phyloP scores from a whole-genome alignment of 2,888 invertebrate genomes.

The Electrophaes corylata region DNA sequence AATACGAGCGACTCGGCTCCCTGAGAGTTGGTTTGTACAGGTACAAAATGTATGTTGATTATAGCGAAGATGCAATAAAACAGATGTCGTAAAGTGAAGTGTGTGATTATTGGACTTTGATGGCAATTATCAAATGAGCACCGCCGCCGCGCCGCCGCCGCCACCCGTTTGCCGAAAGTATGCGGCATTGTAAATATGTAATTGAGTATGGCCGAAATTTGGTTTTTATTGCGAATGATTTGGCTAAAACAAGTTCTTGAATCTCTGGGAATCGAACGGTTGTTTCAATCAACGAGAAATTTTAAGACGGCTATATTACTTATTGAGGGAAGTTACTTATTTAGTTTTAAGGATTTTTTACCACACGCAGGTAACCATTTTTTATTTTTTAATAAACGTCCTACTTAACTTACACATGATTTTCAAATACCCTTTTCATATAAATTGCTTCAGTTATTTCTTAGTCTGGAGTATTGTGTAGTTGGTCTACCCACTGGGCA shows the following conservation, averaged over 20 bases:
- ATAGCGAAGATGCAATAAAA: conserved; percentile 52
- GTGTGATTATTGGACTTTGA: conserved; percentile 50
- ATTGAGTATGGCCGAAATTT: conserved; percentile 39
- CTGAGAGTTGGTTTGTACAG: conserved; percentile 30
- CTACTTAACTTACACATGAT: not conserved
- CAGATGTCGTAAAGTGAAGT: conserved; percentile 60
- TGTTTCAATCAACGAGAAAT: conserved; percentile 21
- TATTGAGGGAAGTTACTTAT: not conserved
- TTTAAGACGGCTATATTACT: conserved; percentile 3
- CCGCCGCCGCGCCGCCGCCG: conserved; percentile 37
- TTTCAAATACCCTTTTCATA: not conserved
- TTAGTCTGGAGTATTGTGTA: conserved; percentile 5
- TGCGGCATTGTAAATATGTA: conserved; percentile 39
- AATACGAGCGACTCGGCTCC: too few species aligned
- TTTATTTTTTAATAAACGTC: not conserved
- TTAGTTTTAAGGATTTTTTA: not conserved
- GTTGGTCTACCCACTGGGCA: conserved; percentile 19
- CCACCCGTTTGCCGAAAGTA: conserved; percentile 41
- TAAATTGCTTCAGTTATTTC: not conserved
- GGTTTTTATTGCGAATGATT: conserved; percentile 43
- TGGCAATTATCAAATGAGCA: conserved; percentile 59
- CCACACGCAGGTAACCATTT: not conserved
- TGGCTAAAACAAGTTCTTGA: conserved; percentile 32
- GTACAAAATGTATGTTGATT: conserved; percentile 47
- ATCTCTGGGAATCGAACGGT: conserved; percentile 32